phyloP scores from a whole-genome alignment of 1,140 invertebrate genomes.

The Anoplophora glabripennis region DNA sequence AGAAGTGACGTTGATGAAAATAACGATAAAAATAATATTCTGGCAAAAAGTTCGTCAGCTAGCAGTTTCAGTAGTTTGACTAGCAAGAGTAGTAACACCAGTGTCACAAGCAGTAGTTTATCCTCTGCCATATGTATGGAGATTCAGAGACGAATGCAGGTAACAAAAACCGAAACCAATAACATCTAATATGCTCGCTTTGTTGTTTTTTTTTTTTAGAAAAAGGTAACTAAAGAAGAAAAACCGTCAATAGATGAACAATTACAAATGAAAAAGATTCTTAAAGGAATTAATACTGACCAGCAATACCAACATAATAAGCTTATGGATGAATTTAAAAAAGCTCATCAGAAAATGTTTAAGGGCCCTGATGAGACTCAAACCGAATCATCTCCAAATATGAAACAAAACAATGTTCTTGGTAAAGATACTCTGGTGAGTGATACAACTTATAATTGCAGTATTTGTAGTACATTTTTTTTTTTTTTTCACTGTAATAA shows the following conservation, averaged over 20 bases:
- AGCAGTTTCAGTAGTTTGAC: conserved; percentile 40
- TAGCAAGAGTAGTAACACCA: conserved; percentile 37
- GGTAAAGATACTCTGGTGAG: conserved; percentile 21
- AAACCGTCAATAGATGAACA: conserved; percentile 47
- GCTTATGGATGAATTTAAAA: conserved; percentile 84
- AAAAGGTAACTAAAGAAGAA: conserved; percentile 42
- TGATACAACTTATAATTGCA: neutral
- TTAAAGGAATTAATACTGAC: conserved; percentile 52
- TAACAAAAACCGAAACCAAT: conserved; percentile 31
- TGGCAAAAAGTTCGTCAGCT: conserved; percentile 40
- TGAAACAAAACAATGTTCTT: neutral
- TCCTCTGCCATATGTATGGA: conserved; percentile 63
- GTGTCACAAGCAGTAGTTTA: conserved; percentile 43
- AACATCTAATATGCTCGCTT: neutral
- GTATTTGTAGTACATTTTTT: too few relatives aligned
- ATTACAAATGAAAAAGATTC: conserved; percentile 49
- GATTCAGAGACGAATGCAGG: conserved; percentile 62
- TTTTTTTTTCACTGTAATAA: too few relatives aligned
- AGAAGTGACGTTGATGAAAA: conserved; percentile 44
- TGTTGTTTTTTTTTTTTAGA: conserved; percentile 40
- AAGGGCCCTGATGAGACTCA: conserved; percentile 28
- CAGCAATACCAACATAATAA: conserved; percentile 66
- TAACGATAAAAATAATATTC: conserved; percentile 25
- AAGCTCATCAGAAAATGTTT: conserved; percentile 82
- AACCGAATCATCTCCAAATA: neutral